Evolutionary conservation across 2,888 invertebrate genomes (phyloP), one percentile per base, ranked within the genome.

Genomic region (Dasysyrphus albostriatus): DNA sequence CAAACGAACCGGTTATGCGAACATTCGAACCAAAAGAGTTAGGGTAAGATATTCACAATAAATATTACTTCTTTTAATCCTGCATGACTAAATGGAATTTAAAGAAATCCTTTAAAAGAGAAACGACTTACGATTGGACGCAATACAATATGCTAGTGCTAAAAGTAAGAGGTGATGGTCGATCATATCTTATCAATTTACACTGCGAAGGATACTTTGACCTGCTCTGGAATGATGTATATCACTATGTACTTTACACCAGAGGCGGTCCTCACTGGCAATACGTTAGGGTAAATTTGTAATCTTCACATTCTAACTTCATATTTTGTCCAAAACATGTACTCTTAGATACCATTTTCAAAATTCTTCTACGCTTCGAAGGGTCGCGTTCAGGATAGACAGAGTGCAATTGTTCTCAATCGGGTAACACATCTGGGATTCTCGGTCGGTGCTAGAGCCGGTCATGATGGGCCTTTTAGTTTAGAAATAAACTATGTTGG

Each of bases 251-350:
- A 0, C 93, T 99, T 5, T 98, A 95, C 91, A 99, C 99, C 0
- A 95, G 98, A 93, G 99, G 99, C 49, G 99, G 99, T 0, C 99
- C 99, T 0, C 99, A 99, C 92, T 99, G 99, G 99, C 99, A 99
- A 93, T 93, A 95, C 85, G 95, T 96, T 34, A 97, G 96, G 94
- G 97, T 97, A 93, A 19, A 19, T 19, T 49, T 49, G 3, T 49
- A 19, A 49, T 19, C n/a, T 47, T 49, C 19, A 10, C 5, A 19
- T 49, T 10, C 1, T 19, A 5, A 5, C 0, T 19, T 19, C 10
- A 1, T 44, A n/a, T 10, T 49, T 19, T 39, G 5, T 47, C 16
- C 29, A 44, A 42, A 16, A 24, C 3, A 24, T 24, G 24, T 19
- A 16, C 8, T 16, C 44, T 37, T 70, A 78, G 97, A 97, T 99